Evolutionary conservation across 2,888 invertebrate genomes (phyloP), one percentile per base, ranked within the genome.

Genomic region (Pedicia rivosa): DNA sequence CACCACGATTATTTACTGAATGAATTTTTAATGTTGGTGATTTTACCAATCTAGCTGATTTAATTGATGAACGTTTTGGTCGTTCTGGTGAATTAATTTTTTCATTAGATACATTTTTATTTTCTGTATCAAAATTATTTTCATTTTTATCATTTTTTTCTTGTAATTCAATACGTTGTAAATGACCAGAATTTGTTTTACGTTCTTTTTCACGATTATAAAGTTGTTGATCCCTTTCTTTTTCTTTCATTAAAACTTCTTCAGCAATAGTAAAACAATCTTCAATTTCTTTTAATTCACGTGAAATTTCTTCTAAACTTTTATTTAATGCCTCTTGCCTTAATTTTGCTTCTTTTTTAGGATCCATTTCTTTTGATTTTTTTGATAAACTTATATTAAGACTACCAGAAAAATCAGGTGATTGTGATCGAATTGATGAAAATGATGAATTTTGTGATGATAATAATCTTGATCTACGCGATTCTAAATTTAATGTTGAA

Each of bases 281-380:
- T 38, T 61, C 62, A 16, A 62, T 59, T 45, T 59, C 60, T 36
- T 55, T 53, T 8, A 62, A 55, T 30, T 62, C 62, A 39, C 58
- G 57, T 25, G 58, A 55, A 24, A 62, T 60, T 45, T 62, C 62
- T 38, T 62, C 62, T 26, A 62, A 47, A 43, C 61, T 61, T 35
- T 35, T 35, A n/a, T 25, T 35, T 13, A 32, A 22, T 7, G 32
- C 32, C 17, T 20, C 17, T 22, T 32, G 32, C 13, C 32, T 17
- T 22, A 32, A 13, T 7, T 20, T 17, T 32, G 17, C 32, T 8
- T 17, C 32, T n/a, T 20, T 32, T 22, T 22, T 32, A 3, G 32
- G 19, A 7, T 32, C 32, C 5, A 32, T 20, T 13, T 17, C 32
- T 9, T 20, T 32, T 4, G 30, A 30, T 32, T 32, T 32, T 12